Evolutionary conservation across 2,888 invertebrate genomes (phyloP), one percentile per base, ranked within the genome.

Genomic region (Octodonta nipae): DNA sequence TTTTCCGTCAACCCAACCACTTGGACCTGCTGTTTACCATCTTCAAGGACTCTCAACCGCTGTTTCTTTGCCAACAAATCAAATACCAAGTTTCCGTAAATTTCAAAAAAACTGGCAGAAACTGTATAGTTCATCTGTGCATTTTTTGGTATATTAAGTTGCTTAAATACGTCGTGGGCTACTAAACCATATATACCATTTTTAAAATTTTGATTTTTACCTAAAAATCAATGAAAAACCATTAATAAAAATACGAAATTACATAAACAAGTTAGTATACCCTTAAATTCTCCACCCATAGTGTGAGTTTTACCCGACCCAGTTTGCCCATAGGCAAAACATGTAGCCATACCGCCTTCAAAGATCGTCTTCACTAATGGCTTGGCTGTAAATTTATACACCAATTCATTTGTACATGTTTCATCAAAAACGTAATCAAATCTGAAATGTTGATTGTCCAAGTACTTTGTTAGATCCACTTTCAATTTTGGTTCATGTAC

Each of bases 351-450:
- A 12, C 95, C 95, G 33, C 92, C 89, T 46, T 98, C 95, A 65
- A 99, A 99, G 57, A 98, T 87, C 30, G 93, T 95, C 63, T 89
- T 86, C 30, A 98, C 92, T 49, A 98, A 66, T 3, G 96, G 98
- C 63, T 87, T 88, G n/a, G 98, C 98, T 37, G 96, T 93, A 63
- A 91, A 96, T 61, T 86, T 91, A 67, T 98, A 98, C 43, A 98
- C 93, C 54, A 92, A 75, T 63, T 93, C 92, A 62, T 98, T 98
- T 53, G 76, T 79, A 58, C 88, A 84, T 13, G 76, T 75, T 53
- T 98, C 96, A 65, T 98, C 95, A 65, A 99, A 98, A 31, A 93
- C 89, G 66, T 95, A 98, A 67, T 98, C 98, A 64, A 95, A 98
- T 38, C 96, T 76, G 65, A 96, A 98, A 58, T 83, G 80, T 64